Percentiles rank a stretch among this genome's conserved stretches.
These are phyloP conservation scores for Meandrusa payeni DNA, from an alignment of 2,888 invertebrate genomes.

Conservation along the genomic window DNA sequence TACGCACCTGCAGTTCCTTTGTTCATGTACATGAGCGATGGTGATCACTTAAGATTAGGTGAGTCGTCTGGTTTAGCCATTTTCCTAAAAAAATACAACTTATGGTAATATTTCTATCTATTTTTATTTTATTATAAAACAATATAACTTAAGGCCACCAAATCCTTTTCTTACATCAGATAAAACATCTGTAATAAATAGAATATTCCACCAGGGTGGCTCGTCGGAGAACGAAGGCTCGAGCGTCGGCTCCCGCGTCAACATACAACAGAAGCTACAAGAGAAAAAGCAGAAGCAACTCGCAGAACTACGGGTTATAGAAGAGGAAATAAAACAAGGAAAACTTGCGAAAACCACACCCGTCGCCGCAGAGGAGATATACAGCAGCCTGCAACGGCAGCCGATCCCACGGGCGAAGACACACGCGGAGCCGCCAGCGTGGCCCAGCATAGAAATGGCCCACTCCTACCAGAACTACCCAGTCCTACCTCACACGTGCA, in stretches of 20 bases:
- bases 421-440: constrained; percentile 79
- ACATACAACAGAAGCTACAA: constrained; percentile 92
- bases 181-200: too few species aligned
- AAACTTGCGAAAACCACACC: constrained; percentile 83
- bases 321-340: constrained; percentile 93
- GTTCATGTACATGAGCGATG: too few species aligned
- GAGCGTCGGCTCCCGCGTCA: constrained; percentile 87
- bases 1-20: too few species aligned
- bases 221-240: constrained; percentile 89
- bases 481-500: constrained; percentile 57
- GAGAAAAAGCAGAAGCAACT: constrained; percentile 94
- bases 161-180: too few species aligned
- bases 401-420: constrained; percentile 87
- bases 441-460: constrained; percentile 71
- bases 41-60: too few species aligned
- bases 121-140: too few species aligned
- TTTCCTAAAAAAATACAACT: too few species aligned
- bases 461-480: constrained; percentile 75
- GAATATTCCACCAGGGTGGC: constrained; percentile 79
- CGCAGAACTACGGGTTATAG: constrained; percentile 87
- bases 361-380: constrained; percentile 77
- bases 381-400: constrained; percentile 78
- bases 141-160: too few species aligned
- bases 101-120: too few species aligned
- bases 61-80: too few species aligned